These are phyloP conservation scores for Epinephelus moara DNA, from an alignment of 2,113 vertebrate species.

Conservation along the genomic window DNA sequence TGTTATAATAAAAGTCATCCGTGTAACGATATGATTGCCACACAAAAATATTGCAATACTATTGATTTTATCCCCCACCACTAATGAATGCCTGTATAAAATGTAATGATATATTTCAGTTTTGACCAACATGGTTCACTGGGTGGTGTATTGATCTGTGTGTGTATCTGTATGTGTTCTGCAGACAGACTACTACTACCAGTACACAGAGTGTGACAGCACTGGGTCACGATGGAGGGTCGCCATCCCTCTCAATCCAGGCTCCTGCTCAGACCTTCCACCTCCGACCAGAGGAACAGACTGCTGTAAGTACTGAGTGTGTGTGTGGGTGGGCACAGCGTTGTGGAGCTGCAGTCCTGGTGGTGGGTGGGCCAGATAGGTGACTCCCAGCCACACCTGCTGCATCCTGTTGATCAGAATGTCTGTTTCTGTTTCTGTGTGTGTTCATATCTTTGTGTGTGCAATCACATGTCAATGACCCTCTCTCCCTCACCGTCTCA, in stretches of 20 bases:
- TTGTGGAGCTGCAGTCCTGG: no score
- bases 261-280: conserved; percentile 91
- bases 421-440: neutral
- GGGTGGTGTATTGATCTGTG: conserved; percentile 3
- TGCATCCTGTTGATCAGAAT: no score
- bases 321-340: neutral
- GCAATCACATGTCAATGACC: neutral
- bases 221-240: conserved; percentile 97
- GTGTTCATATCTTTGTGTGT: neutral
- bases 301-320: conserved; percentile 90
- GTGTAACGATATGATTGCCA: no score
- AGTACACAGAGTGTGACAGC: conserved; percentile 98
- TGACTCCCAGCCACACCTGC: no score
- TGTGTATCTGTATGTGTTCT: conserved; percentile 36
- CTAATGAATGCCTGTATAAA: neutral
- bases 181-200: conserved; percentile 95
- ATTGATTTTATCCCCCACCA: no score
- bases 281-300: conserved; percentile 95
- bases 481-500: neutral
- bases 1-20: no score
- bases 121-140: neutral
- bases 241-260: conserved; percentile 89
- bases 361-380: no score
- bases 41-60: no score
- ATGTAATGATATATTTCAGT: neutral